Evolutionary conservation across 2,113 vertebrate genomes (phyloP), one percentile per base, ranked within the genome.

Genomic region (Chelonoidis abingdonii): DNA sequence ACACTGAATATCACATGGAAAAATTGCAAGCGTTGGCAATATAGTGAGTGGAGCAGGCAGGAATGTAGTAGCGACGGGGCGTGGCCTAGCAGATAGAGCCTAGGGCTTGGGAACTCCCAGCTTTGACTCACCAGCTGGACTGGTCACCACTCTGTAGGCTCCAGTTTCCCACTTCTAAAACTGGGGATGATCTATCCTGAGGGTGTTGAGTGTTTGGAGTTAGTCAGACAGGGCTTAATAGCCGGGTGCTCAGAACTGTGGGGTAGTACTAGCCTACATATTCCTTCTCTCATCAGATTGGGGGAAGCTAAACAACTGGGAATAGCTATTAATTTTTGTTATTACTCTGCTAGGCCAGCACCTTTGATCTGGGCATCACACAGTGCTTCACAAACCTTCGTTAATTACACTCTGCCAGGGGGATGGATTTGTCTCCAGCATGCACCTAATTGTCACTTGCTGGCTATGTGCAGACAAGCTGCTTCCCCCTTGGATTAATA

Each of bases 301-400:
- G 19, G 84, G 93, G 94, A 95, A 93, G 89, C 94, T 93, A 97
- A 97, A 83, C 89, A 90, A 47, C 17, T 94, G 14, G 19, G 47
- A 47, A 59, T 0, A 4, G 65, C 35, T 83, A 21, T 90, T 86
- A 82, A 62, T 69, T 54, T 47, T 62, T 31, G 84, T 62, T 65
- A 84, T 80, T 1, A 9, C 19, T 88, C 47, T 7, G 31, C 59
- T 50, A 16, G 12, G 82, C 79, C 21, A 59, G 57, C 27, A 62
- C 53, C 86, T 84, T 65, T 88, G 49, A 31, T 88, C 86, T 57
- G 41, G 69, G 49, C 56, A 56, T 69, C 81, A 80, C 38, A 56
- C 49, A 49, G 57, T 10, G 35, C 38, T 72, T 84, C 72, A 47
- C 31, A 88, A 88, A 53, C 44, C 5, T 56, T 4, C 1, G 5